A percentile compares a stretch with the other conserved stretches of the same genome.
Evolutionary conservation across 2,888 invertebrate genomes (phyloP).

Genomic region (Acronicta alni): DNA sequence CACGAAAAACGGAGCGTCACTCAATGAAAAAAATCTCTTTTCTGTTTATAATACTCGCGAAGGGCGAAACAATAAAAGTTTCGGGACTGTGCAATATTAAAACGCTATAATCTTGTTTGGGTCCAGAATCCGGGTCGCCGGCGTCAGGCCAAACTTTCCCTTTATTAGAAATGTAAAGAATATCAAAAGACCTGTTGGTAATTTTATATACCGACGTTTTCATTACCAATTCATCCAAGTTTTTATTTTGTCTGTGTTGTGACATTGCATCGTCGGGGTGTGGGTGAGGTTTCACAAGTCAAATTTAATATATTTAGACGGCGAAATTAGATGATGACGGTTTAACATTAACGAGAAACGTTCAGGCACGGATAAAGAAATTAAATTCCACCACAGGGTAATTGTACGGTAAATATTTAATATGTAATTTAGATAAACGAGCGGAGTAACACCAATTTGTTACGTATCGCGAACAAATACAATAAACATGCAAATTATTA

Average conservation of each 20-base stretch:
- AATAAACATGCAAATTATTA: constrained; percentile 47
- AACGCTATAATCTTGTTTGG: constrained; percentile 82
- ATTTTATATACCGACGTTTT: constrained; percentile 78
- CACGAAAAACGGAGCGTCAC: constrained; percentile 75
- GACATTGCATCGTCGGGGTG: constrained; percentile 56
- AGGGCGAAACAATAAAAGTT: constrained; percentile 84
- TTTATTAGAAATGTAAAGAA: constrained; percentile 80
- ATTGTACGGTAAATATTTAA: constrained; percentile 47
- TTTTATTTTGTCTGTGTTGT: constrained; percentile 71
- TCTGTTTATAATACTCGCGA: constrained; percentile 79
- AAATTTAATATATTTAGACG: constrained; percentile 73
- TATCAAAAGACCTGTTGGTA: constrained; percentile 74
- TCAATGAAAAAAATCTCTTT: constrained; percentile 79
- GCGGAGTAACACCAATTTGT: constrained; percentile 32
- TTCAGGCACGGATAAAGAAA: constrained; percentile 55
- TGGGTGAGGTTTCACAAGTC: constrained; percentile 59
- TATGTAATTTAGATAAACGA: constrained; percentile 41
- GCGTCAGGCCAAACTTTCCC: constrained; percentile 70
- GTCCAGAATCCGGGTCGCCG: constrained; percentile 70
- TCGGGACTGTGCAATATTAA: constrained; percentile 81
- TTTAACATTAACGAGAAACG: constrained; percentile 61
- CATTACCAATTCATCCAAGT: constrained; percentile 78
- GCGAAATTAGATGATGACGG: constrained; percentile 69
- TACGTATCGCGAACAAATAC: constrained; percentile 30
- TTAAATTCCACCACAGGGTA: constrained; percentile 59